A percentile compares a stretch with the other conserved stretches of the same genome.
phyloP scores from a whole-genome alignment of 2,797 vertebrate genomes.

The Margarornis squamiger region DNA sequence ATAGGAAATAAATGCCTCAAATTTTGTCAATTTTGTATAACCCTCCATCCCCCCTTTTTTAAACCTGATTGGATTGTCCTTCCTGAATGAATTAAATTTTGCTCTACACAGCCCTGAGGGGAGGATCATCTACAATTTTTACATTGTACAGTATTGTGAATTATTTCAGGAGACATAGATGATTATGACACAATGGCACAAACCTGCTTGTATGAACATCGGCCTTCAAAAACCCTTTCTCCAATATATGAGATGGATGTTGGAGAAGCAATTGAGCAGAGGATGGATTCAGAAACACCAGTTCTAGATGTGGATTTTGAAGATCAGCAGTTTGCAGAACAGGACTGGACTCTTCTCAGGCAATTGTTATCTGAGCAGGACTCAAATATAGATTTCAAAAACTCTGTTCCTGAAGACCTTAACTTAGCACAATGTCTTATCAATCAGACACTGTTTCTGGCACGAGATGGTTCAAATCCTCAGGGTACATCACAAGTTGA shows the following conservation, averaged over 20 bases:
- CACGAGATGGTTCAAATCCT: slow-evolving; percentile 87
- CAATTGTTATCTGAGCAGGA: slow-evolving; percentile 93
- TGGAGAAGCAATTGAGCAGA: slow-evolving; percentile 88
- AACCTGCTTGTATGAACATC: slow-evolving; percentile 92
- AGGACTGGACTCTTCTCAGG: slow-evolving; percentile 93
- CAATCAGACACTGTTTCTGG: slow-evolving; percentile 94
- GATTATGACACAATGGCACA: slow-evolving; percentile 98
- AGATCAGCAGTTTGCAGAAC: slow-evolving; percentile 88
- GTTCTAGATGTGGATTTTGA: slow-evolving; percentile 76
- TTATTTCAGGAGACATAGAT: slow-evolving; percentile 99
- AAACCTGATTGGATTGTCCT: slow-evolving; percentile 69
- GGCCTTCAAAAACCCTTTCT: slow-evolving; percentile 95
- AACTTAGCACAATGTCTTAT: slow-evolving; percentile 98
- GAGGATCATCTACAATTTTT: slow-evolving; percentile 83
- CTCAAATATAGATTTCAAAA: slow-evolving; percentile 89
- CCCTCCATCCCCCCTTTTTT: slow-evolving; percentile 65
- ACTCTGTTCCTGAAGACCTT: slow-evolving; percentile 95
- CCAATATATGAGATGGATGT: slow-evolving; percentile 97
- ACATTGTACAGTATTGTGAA: slow-evolving; percentile 99
- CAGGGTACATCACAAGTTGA: slow-evolving; percentile 86
- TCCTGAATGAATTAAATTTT: slow-evolving; percentile 75
- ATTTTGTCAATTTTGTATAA: slow-evolving; percentile 76
- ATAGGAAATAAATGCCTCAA: slow-evolving; percentile 73
- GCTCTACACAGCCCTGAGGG: slow-evolving; percentile 77
- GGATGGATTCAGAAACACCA: slow-evolving; percentile 82